Evolutionary conservation across 2,888 invertebrate species (phyloP).

Genomic region (Xylophagus ater): DNA sequence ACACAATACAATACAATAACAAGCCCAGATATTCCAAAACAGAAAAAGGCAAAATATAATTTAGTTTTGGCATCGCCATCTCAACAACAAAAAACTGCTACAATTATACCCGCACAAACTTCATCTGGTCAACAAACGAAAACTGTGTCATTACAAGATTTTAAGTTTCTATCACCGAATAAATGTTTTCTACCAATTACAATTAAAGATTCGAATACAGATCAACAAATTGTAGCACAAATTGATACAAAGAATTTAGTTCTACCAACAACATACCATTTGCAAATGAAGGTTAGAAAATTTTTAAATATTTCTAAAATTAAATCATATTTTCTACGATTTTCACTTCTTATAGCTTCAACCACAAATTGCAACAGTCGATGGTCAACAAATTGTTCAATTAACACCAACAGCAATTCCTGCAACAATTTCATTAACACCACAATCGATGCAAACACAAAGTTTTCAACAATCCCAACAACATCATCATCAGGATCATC

Average conservation of each 20-base stretch:
- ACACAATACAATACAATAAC: constrained; percentile 20
- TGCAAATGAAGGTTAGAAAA: constrained; percentile 36
- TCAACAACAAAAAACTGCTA: constrained; percentile 19
- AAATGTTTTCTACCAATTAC: constrained; percentile 38
- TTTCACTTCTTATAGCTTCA: constrained; percentile 24
- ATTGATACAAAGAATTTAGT: constrained; percentile 38
- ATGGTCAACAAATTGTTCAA: constrained; percentile 39
- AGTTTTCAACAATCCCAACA: constrained; percentile 21
- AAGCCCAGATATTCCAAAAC: constrained; percentile 20
- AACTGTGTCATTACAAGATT: constrained; percentile 28
- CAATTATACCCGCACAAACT: constrained; percentile 15
- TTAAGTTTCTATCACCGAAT: constrained; percentile 18
- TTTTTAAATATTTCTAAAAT: neutral
- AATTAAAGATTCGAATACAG: constrained; percentile 35
- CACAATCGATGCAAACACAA: constrained; percentile 26
- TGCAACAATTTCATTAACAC: constrained; percentile 34
- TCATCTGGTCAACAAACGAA: constrained; percentile 24
- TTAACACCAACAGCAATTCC: constrained; percentile 36
- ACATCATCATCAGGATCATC: constrained; percentile 14
- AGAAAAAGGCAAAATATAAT: constrained; percentile 36
- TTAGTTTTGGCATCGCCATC: constrained; percentile 33
- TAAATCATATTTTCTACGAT: neutral
- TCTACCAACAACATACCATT: constrained; percentile 37
- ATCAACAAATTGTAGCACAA: constrained; percentile 38
- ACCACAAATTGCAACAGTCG: constrained; percentile 36